Evolutionary conservation across 2,888 invertebrate species (phyloP).

Genomic region (Drosophila subquinaria): DNA sequence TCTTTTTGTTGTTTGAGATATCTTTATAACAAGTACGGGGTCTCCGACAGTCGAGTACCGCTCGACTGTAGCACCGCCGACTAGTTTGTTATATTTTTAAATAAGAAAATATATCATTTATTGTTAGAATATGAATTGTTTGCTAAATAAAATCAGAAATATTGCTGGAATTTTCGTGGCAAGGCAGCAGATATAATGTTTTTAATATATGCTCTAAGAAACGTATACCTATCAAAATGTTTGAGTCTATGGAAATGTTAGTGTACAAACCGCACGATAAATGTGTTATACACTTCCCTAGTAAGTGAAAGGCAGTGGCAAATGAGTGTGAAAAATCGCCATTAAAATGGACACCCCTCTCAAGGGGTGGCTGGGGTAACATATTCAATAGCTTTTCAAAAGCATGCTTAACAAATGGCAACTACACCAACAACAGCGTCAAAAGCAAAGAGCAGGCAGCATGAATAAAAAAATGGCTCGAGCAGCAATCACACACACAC

Average conservation of each 20-base stretch:
- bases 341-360: slow-evolving; percentile 56
- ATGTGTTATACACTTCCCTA: slow-evolving; percentile 9
- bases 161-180: no score
- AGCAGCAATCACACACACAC: slow-evolving; percentile 46
- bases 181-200: no score
- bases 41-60: no score
- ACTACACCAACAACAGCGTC: slow-evolving; percentile 37
- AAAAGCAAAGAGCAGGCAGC: slow-evolving; percentile 38
- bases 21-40: no score
- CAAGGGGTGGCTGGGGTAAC: slow-evolving; percentile 48
- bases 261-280: slow-evolving; percentile 3
- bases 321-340: slow-evolving; percentile 75
- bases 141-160: neutral
- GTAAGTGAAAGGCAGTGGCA: slow-evolving; percentile 35
- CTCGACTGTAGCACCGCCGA: no score
- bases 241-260: no score
- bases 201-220: no score
- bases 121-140: neutral
- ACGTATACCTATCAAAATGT: no score
- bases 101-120: no score
- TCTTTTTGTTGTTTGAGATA: no score
- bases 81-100: no score
- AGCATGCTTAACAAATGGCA: slow-evolving; percentile 71
- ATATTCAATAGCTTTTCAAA: slow-evolving; percentile 78
- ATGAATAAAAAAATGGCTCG: slow-evolving; percentile 46